Evolutionary conservation across 35 echinoderm and acorn worm genomes (phyloP).

Genomic region (Anneissia japonica): DNA sequence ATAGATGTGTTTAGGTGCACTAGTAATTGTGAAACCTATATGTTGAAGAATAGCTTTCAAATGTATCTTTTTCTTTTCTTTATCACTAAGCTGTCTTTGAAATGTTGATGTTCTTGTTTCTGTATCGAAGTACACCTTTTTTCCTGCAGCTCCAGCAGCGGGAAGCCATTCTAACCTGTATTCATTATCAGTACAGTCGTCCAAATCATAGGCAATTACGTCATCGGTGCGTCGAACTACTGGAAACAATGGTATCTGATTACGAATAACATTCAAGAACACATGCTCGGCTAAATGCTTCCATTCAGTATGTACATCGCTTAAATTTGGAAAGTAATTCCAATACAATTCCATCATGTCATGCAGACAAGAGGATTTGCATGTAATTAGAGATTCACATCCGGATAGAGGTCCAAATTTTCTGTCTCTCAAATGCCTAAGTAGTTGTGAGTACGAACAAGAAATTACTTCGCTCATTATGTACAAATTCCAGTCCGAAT

Average conservation of each 20-base stretch:
- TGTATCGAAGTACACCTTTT: not conserved
- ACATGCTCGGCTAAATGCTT: not conserved
- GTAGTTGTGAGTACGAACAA: slow-evolving; percentile 39
- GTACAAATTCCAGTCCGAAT: slow-evolving; percentile 46
- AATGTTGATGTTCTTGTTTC: not conserved
- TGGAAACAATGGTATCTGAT: not conserved
- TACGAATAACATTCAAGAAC: not conserved
- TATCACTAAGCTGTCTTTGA: not conserved
- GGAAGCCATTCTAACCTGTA: not conserved
- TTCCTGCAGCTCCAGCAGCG: not conserved
- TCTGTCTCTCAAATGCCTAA: slow-evolving; percentile 2
- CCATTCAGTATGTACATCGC: not conserved
- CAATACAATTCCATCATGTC: not conserved
- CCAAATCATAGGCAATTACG: not conserved
- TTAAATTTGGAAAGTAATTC: not conserved
- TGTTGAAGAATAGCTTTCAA: slow-evolving; percentile 19
- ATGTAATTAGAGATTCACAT: not conserved
- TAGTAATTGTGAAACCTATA: slow-evolving; percentile 9
- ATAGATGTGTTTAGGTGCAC: not conserved
- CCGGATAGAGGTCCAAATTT: not conserved
- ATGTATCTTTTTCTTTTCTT: not conserved
- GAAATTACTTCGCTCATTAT: slow-evolving; percentile 38
- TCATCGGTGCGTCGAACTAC: not conserved
- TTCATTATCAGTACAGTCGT: not conserved
- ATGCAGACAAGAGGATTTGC: not conserved